Percentiles rank a stretch among this genome's conserved stretches.
These are phyloP conservation scores for Lasiommata megera DNA, from an alignment of 2,888 invertebrate genomes.

Conservation along the genomic window DNA sequence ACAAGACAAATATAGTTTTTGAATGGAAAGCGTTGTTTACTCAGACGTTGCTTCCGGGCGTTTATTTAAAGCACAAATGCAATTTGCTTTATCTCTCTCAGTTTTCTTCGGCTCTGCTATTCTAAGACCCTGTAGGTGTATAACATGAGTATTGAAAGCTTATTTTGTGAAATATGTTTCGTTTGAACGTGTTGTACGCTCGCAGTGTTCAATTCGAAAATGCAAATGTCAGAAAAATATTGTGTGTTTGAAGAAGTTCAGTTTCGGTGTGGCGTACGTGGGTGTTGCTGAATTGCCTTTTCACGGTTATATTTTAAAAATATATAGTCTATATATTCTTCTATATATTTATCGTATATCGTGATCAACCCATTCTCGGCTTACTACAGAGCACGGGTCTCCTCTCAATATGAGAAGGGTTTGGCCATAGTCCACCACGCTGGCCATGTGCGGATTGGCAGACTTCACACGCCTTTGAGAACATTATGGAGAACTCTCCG, in stretches of 20 bases:
- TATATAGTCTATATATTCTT: no score
- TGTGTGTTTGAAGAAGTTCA: slow-evolving; percentile 4
- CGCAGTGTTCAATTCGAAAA: slow-evolving; percentile 15
- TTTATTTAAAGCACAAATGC: slow-evolving; percentile 37
- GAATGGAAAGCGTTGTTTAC: slow-evolving; percentile 26
- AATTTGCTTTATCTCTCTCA: slow-evolving; percentile 33
- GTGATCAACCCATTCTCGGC: no score
- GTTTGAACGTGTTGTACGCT: slow-evolving; percentile 17
- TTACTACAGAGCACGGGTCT: no score
- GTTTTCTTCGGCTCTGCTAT: slow-evolving; percentile 20
- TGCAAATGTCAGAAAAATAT: slow-evolving; percentile 20
- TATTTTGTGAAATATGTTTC: slow-evolving; percentile 19
- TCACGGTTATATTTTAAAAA: neutral
- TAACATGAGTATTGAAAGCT: slow-evolving; percentile 16
- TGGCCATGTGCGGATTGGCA: no score
- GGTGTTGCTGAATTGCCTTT: neutral
- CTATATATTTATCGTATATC: no score
- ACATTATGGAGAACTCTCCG: no score
- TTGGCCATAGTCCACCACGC: no score
- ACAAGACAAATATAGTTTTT: slow-evolving; percentile 28
- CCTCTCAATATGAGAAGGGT: no score
- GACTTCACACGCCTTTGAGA: no score
- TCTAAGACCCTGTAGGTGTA: slow-evolving; percentile 20
- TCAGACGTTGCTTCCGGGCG: slow-evolving; percentile 18
- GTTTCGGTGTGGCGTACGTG: neutral